Conservation (phyloP, 2,797 vertebrate species). For the Melanotaenia maccullochi region DNA sequence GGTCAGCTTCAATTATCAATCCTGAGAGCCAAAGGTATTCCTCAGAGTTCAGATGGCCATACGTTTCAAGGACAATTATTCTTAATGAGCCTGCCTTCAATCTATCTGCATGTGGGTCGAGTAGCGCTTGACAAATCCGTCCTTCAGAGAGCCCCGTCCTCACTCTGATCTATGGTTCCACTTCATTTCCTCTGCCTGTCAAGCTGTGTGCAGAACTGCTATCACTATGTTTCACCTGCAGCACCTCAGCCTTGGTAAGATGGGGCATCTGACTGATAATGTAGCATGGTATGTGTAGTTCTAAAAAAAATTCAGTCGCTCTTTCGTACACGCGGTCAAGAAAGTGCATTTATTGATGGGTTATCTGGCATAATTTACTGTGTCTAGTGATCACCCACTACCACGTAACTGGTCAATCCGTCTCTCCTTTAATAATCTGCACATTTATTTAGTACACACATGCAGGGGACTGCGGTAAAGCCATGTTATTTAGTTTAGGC, state of each 20-base stretch:
- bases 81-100: conserved; percentile 76
- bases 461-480: not conserved
- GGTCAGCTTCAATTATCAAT: conserved; percentile 76
- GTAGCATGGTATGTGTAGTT: conserved; percentile 51
- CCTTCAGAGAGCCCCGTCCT: conserved; percentile 68
- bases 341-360: not conserved
- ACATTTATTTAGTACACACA: not conserved
- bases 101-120: conserved; percentile 77
- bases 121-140: conserved; percentile 73
- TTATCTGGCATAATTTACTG: not conserved
- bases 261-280: conserved; percentile 39
- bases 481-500: not conserved
- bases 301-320: conserved; percentile 32
- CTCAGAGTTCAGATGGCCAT: conserved; percentile 68
- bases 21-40: conserved; percentile 68
- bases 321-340: not conserved
- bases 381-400: not conserved
- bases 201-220: conserved; percentile 47
- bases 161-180: conserved; percentile 70
- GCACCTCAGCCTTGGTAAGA: conserved; percentile 26
- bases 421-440: not conserved
- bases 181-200: conserved; percentile 72
- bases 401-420: not conserved
- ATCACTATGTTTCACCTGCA: conserved; percentile 64
- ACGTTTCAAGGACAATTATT: conserved; percentile 80